Evolutionary conservation across 2,113 vertebrate species (phyloP).

Genomic region (Murina feae): DNA sequence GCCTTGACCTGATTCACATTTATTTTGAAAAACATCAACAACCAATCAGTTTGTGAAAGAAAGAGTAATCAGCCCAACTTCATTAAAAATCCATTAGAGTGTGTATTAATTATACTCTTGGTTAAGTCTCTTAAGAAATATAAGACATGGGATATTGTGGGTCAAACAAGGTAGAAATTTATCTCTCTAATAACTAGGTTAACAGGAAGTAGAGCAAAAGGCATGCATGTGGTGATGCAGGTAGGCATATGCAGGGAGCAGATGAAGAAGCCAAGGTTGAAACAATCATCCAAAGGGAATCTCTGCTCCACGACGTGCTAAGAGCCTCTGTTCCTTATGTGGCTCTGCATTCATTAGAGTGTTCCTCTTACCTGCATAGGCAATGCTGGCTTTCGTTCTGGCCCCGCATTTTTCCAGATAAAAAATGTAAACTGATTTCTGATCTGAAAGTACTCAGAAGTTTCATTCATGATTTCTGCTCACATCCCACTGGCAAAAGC

Average conservation of each 20-base stretch:
- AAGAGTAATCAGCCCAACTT: background rate
- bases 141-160: background rate
- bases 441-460: background rate
- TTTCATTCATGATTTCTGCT: background rate
- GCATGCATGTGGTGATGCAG: background rate
- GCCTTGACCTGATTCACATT: background rate
- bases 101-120: background rate
- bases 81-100: background rate
- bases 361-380: background rate
- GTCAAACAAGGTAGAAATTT: background rate
- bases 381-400: background rate
- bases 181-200: background rate
- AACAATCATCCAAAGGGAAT: background rate
- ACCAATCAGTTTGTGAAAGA: background rate
- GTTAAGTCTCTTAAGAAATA: background rate
- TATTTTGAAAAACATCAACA: conserved; percentile 18
- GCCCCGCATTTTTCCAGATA: background rate
- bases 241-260: background rate
- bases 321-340: background rate
- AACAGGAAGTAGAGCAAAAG: background rate
- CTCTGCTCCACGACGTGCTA: background rate
- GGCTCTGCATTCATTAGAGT: background rate
- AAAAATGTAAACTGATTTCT: background rate
- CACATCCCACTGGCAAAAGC: background rate
- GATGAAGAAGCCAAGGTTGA: background rate